phyloP scores from a whole-genome alignment of 2,797 vertebrate genomes.

The Enteromius afrohamiltoni region DNA sequence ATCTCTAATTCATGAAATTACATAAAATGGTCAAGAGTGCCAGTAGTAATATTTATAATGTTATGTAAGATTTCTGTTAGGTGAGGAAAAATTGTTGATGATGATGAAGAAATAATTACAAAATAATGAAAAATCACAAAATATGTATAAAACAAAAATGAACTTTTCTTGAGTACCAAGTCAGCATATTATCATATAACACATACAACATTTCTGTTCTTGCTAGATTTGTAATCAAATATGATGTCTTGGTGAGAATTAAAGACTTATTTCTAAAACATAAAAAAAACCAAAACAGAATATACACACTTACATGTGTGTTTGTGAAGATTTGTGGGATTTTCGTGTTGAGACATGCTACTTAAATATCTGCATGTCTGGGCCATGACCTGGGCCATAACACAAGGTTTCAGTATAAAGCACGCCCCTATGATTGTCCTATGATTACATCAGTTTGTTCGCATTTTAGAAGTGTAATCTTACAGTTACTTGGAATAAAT shows the following conservation, averaged over 20 bases:
- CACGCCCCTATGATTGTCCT: neutral
- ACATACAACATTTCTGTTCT: neutral
- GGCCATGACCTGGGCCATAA: constrained; percentile 20
- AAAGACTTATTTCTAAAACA: neutral
- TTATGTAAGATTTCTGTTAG: too few species aligned
- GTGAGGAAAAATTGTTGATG: too few species aligned
- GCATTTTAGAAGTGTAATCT: neutral
- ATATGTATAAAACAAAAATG: too few species aligned
- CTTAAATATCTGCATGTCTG: constrained; percentile 23
- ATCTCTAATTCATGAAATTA: too few species aligned
- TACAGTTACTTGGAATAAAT: neutral
- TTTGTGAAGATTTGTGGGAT: neutral
- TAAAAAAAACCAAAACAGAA: neutral
- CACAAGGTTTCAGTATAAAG: neutral
- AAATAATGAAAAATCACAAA: too few species aligned
- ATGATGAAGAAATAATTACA: too few species aligned
- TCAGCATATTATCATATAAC: neutral
- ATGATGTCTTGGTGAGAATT: neutral
- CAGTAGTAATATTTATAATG: too few species aligned
- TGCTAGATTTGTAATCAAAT: neutral
- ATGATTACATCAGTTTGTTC: neutral
- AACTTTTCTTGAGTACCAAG: neutral
- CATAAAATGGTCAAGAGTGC: too few species aligned
- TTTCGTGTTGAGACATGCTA: neutral
- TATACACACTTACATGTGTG: neutral